These are phyloP conservation scores for Hirtodrosophila trivittata DNA, from an alignment of 2,888 invertebrate genomes.

Conservation along the genomic window DNA sequence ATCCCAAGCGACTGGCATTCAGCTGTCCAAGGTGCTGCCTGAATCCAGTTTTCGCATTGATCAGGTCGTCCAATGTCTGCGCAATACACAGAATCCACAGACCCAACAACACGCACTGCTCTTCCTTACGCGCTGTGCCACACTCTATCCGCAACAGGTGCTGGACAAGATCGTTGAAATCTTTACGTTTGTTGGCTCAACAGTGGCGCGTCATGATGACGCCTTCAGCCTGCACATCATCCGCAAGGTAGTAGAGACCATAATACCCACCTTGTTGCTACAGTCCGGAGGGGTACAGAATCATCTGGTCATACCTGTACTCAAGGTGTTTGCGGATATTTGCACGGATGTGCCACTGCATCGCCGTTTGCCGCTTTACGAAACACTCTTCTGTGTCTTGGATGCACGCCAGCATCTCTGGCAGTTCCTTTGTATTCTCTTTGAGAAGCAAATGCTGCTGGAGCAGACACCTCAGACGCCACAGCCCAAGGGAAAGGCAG, in stretches of 20 bases:
- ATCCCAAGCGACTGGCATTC: conserved; percentile 84
- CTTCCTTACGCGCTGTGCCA: conserved; percentile 91
- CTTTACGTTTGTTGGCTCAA: conserved; percentile 98
- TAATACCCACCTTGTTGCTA: conserved; percentile 92
- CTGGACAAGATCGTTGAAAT: conserved; percentile 97
- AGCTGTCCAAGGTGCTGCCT: conserved; percentile 83
- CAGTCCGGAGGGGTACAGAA: conserved; percentile 57
- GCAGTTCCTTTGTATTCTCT: conserved; percentile 88
- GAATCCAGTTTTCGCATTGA: conserved; percentile 84
- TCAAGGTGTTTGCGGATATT: conserved; percentile 95
- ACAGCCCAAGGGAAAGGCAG: conserved; percentile 1
- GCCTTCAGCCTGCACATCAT: conserved; percentile 97
- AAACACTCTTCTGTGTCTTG: conserved; percentile 90
- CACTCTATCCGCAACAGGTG: conserved; percentile 92
- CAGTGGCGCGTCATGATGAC: conserved; percentile 96
- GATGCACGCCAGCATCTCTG: conserved; percentile 87
- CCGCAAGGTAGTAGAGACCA: conserved; percentile 93
- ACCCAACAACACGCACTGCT: conserved; percentile 97
- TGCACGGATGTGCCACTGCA: conserved; percentile 97
- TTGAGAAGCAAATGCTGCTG: conserved; percentile 89
- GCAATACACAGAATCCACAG: conserved; percentile 96
- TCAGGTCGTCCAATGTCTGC: conserved; percentile 91
- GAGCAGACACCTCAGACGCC: conserved; percentile 83
- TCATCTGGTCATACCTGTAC: conserved; percentile 87
- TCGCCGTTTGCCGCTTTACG: conserved; percentile 91